Conservation (phyloP, 2,888 invertebrate genomes). For the Anticlea derivata region DNA sequence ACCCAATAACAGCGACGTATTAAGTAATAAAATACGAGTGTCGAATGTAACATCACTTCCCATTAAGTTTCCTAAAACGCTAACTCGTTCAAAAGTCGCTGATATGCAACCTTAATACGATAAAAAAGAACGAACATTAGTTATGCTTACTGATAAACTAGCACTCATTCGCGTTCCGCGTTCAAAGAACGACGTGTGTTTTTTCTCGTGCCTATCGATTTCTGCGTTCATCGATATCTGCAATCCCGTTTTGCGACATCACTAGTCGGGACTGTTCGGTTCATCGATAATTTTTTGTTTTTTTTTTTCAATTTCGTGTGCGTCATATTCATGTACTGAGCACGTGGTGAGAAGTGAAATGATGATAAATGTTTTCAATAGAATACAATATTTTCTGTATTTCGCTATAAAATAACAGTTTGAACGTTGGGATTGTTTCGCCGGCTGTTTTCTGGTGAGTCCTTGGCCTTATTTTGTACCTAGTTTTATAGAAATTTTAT, state of each 20-base stretch:
- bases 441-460: conserved; percentile 26
- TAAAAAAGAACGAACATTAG: conserved; percentile 15
- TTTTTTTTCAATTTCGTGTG: conserved; percentile 4
- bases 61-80: conserved; percentile 21
- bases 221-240: conserved; percentile 11
- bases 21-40: conserved; percentile 5
- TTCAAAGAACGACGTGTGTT: conserved; percentile 17
- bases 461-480: not conserved
- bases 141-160: conserved; percentile 18
- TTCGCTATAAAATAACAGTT: conserved; percentile 35
- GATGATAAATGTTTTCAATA: conserved; percentile 27
- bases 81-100: not conserved
- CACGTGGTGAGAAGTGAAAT: conserved; percentile 20
- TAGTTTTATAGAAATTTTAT: no score
- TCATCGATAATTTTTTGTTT: not conserved
- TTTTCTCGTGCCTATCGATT: no score
- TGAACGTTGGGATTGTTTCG: conserved; percentile 9
- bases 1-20: conserved; percentile 15
- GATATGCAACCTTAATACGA: conserved; percentile 17
- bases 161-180: conserved; percentile 21
- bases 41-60: conserved; percentile 17
- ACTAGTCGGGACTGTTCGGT: conserved; percentile 17
- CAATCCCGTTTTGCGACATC: conserved; percentile 13
- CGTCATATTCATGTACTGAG: conserved; percentile 21
- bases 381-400: conserved; percentile 35